phyloP scores from a whole-genome alignment of 2,888 invertebrate species.

The Cyclophora punctaria region DNA sequence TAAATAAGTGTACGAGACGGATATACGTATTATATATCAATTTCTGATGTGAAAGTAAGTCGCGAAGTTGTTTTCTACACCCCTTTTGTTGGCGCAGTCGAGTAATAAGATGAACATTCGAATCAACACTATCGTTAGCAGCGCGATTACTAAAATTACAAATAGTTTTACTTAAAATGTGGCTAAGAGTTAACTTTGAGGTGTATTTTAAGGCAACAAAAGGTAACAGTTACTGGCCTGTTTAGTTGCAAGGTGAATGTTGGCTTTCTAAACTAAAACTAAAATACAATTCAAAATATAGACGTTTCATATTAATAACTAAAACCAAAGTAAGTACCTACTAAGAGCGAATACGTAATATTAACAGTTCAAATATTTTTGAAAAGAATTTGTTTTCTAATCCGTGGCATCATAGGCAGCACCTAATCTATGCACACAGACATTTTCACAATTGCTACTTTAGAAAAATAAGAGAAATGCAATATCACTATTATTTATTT shows the following conservation, averaged over 20 bases:
- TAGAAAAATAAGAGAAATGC: slow-evolving; percentile 7
- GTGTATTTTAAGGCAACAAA: not conserved
- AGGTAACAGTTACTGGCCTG: slow-evolving; percentile 1
- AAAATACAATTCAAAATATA: slow-evolving; percentile 6
- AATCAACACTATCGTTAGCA: too few relatives aligned
- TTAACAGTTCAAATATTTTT: slow-evolving; percentile 12
- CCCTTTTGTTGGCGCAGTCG: too few relatives aligned
- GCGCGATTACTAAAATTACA: too few relatives aligned
- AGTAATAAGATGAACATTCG: too few relatives aligned
- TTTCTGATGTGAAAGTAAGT: too few relatives aligned
- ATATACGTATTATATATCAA: too few relatives aligned
- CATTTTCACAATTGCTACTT: slow-evolving; percentile 15
- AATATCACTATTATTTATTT: not conserved
- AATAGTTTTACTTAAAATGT: too few relatives aligned
- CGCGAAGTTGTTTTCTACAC: too few relatives aligned
- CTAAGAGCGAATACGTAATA: slow-evolving; percentile 27
- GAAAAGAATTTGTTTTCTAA: slow-evolving; percentile 15
- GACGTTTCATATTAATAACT: slow-evolving; percentile 15
- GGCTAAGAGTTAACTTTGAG: too few relatives aligned
- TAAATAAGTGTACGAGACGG: too few relatives aligned
- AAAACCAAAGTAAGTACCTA: slow-evolving; percentile 31
- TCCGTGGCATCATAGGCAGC: slow-evolving; percentile 17
- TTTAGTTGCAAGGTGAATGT: not conserved
- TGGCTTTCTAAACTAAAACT: slow-evolving; percentile 6
- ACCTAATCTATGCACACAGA: slow-evolving; percentile 18